phyloP scores from a whole-genome alignment of 2,888 invertebrate genomes.

The Orthosia incerta region DNA sequence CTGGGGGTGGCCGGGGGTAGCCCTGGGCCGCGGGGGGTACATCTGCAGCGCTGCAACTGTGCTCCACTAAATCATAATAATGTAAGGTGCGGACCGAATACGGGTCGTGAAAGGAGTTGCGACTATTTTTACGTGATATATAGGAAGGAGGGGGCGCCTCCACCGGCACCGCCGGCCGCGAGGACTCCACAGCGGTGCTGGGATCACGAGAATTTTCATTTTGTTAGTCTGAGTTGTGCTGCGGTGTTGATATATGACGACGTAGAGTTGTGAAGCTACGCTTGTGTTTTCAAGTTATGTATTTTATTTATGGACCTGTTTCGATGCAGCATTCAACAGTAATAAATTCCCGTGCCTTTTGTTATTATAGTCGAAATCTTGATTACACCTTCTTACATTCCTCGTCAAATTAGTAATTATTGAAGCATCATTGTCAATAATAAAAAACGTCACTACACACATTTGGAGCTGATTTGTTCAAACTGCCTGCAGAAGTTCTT shows the following conservation, averaged over 20 bases:
- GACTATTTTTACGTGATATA: constrained; percentile 69
- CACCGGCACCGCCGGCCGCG: constrained; percentile 19
- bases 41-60: constrained; percentile 87
- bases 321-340: not conserved
- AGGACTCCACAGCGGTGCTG: constrained; percentile 25
- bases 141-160: constrained; percentile 52
- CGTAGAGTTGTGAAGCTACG: not conserved
- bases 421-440: not conserved
- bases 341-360: not conserved
- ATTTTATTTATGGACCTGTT: not conserved
- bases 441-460: not conserved
- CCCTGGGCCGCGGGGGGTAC: constrained; percentile 54
- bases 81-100: constrained; percentile 82
- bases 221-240: constrained; percentile 18
- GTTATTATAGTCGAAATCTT: not conserved
- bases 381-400: not conserved
- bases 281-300: not conserved
- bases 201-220: constrained; percentile 50
- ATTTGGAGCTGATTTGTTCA: not conserved
- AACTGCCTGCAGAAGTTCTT: not conserved
- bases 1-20: constrained; percentile 31
- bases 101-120: constrained; percentile 69
- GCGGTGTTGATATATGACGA: not conserved
- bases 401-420: not conserved
- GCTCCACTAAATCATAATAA: constrained; percentile 89